Conservation (phyloP, 2,888 invertebrate species). For the Plusia festucae region DNA sequence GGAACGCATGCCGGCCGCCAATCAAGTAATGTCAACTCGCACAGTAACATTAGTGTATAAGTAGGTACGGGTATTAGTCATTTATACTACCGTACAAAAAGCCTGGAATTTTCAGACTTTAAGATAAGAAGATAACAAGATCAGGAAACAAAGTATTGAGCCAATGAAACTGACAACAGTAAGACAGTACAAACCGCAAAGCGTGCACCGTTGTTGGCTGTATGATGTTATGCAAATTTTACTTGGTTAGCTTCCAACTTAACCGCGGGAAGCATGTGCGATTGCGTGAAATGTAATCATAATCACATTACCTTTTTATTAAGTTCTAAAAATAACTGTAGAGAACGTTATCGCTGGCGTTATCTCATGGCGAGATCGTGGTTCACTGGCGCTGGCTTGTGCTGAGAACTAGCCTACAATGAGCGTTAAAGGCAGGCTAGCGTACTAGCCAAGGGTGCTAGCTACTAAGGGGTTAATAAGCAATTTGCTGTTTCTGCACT, state of each 20-base stretch:
- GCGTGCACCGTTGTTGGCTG: conserved; percentile 17
- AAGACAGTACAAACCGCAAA: conserved; percentile 11
- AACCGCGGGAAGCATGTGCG: conserved; percentile 48
- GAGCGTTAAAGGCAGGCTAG: conserved; percentile 36
- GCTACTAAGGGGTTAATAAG: too few relatives aligned
- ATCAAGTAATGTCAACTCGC: too few relatives aligned
- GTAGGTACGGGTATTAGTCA: too few relatives aligned
- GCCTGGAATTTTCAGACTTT: conserved; percentile 13
- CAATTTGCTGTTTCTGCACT: conserved; percentile 34
- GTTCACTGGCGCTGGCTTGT: conserved; percentile 58
- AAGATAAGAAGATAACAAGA: conserved; percentile 35
- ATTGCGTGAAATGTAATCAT: conserved; percentile 71
- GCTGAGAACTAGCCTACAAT: conserved; percentile 49
- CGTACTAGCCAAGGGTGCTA: conserved; percentile 31
- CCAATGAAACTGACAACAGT: conserved; percentile 39
- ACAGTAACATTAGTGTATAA: too few relatives aligned
- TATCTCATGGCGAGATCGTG: conserved; percentile 86
- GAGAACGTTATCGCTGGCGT: conserved; percentile 84
- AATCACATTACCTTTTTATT: conserved; percentile 84
- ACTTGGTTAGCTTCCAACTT: conserved; percentile 12
- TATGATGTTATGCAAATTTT: conserved; percentile 27
- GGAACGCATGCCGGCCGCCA: too few relatives aligned
- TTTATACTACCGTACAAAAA: conserved; percentile 2
- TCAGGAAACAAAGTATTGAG: conserved; percentile 38
- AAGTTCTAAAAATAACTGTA: conserved; percentile 82